Conservation (phyloP, 1,140 invertebrate species). For the Oscheius sp. region DNA sequence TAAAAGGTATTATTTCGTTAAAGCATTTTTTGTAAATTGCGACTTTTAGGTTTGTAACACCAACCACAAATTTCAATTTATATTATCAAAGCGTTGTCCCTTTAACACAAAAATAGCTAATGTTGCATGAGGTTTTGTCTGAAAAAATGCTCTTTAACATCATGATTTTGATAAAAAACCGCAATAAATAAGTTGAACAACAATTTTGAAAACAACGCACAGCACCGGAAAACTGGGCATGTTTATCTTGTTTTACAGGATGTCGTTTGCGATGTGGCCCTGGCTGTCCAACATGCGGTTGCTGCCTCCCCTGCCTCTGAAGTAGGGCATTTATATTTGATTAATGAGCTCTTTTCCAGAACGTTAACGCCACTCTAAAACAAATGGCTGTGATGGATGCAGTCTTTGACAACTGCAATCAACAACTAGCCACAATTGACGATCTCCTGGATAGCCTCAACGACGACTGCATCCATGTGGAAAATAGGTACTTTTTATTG, state of each 20-base stretch:
- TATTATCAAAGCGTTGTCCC: no score
- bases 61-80: no score
- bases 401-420: slow-evolving; percentile 16
- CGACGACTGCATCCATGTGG: not conserved
- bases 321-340: not conserved
- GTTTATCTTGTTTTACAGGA: not conserved
- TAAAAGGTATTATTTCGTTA: no score
- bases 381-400: slow-evolving; percentile 32
- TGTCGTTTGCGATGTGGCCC: not conserved
- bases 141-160: no score
- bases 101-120: no score
- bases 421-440: not conserved
- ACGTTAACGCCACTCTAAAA: slow-evolving; percentile 7
- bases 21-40: no score
- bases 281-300: not conserved
- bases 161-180: no score
- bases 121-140: no score
- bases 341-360: slow-evolving; percentile 2
- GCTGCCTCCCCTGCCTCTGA: not conserved
- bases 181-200: no score
- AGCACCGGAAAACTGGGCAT: no score
- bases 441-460: not conserved
- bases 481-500: not conserved
- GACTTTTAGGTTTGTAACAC: no score
- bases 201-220: no score